These are phyloP conservation scores for Etheostoma spectabile DNA, from an alignment of 2,113 vertebrate genomes.

Conservation along the genomic window DNA sequence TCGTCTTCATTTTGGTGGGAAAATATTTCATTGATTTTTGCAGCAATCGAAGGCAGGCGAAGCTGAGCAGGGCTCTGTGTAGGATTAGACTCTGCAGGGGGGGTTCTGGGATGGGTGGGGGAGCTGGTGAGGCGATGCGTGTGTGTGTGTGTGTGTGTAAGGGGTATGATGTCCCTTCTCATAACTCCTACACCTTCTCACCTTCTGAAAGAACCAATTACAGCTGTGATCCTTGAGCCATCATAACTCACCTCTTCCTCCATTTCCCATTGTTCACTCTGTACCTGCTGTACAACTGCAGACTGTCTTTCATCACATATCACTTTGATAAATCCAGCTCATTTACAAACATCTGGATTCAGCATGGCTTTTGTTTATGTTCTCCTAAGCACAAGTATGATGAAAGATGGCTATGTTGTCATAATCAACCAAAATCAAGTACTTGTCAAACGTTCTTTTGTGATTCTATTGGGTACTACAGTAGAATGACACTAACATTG, in stretches of 20 bases:
- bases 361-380: slow-evolving; percentile 34
- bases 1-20: slow-evolving; percentile 85
- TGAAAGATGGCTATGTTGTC: slow-evolving; percentile 33
- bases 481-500: slow-evolving; percentile 5
- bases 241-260: slow-evolving; percentile 54
- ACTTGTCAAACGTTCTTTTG: slow-evolving; percentile 19
- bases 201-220: slow-evolving; percentile 69
- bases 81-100: slow-evolving; percentile 84
- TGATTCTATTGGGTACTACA: slow-evolving; percentile 6
- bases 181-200: slow-evolving; percentile 50
- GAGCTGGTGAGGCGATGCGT: slow-evolving; percentile 24
- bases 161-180: slow-evolving; percentile 46
- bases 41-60: slow-evolving; percentile 74
- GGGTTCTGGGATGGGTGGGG: slow-evolving; percentile 65
- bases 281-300: slow-evolving; percentile 20
- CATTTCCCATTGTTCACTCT: slow-evolving; percentile 35
- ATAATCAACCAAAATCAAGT: slow-evolving; percentile 40
- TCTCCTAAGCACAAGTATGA: neutral
- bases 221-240: slow-evolving; percentile 53
- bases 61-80: slow-evolving; percentile 76
- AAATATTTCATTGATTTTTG: slow-evolving; percentile 87
- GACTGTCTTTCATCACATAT: neutral
- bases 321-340: slow-evolving; percentile 32
- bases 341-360: slow-evolving; percentile 54
- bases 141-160: slow-evolving; percentile 25